phyloP scores from a whole-genome alignment of 1,140 invertebrate species.

The Aphidius gifuensis region DNA sequence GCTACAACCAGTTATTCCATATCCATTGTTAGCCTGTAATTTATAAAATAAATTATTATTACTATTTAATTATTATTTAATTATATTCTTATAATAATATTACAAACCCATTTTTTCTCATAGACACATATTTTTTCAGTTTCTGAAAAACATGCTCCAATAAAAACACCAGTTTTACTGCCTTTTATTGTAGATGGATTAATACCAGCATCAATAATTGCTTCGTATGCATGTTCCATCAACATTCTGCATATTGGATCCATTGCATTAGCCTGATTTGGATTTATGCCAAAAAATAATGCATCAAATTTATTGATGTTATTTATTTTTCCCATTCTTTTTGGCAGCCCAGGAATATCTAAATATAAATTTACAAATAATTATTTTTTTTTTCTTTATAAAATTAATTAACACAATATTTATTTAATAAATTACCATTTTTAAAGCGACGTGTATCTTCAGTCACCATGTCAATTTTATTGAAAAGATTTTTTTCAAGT shows the following conservation, averaged over 20 bases:
- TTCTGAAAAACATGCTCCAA: constrained; percentile 78
- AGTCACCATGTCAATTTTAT: constrained; percentile 62
- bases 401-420: too few relatives aligned
- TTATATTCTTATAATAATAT: too few relatives aligned
- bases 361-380: constrained; percentile 13
- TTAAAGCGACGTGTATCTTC: constrained; percentile 58
- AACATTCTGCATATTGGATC: constrained; percentile 85
- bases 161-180: constrained; percentile 76
- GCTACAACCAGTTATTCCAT: constrained; percentile 65
- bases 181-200: constrained; percentile 59
- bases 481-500: constrained; percentile 58
- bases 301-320: constrained; percentile 80
- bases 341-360: constrained; percentile 67
- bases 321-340: constrained; percentile 75
- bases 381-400: too few relatives aligned
- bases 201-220: constrained; percentile 81
- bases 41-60: too few relatives aligned
- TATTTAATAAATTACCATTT: constrained; percentile 36
- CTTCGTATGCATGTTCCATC: constrained; percentile 81
- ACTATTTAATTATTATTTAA: too few relatives aligned
- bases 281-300: constrained; percentile 77
- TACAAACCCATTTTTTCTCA: too few relatives aligned
- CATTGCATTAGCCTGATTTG: constrained; percentile 80
- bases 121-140: constrained; percentile 69
- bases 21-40: constrained; percentile 33